These are phyloP conservation scores for Heteractis magnifica DNA, from an alignment of 92 coral and sea anemone genomes.

Conservation along the genomic window DNA sequence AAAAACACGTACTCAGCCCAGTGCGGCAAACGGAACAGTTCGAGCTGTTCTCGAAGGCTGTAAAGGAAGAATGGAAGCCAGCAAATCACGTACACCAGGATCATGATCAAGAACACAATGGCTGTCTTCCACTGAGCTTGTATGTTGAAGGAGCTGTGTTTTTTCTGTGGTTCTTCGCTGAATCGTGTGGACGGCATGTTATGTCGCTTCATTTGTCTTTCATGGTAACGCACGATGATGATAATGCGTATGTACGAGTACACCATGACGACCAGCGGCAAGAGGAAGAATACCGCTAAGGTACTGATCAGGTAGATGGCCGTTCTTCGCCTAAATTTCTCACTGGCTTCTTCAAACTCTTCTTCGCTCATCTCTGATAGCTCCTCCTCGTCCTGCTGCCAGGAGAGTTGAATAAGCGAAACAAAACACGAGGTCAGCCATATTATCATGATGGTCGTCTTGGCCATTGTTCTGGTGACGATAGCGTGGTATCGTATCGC, in stretches of 20 bases:
- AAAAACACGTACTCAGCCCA: slow-evolving; percentile 64
- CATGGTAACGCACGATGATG: slow-evolving; percentile 42
- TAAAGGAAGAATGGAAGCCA: slow-evolving; percentile 69
- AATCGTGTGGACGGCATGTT: slow-evolving; percentile 30
- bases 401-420: slow-evolving; percentile 55
- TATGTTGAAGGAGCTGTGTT: slow-evolving; percentile 19
- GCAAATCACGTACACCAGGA: slow-evolving; percentile 49
- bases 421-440: slow-evolving; percentile 42
- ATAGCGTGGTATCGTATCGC: slow-evolving; percentile 59
- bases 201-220: slow-evolving; percentile 32
- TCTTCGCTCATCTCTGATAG: slow-evolving; percentile 30
- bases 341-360: slow-evolving; percentile 14
- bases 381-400: slow-evolving; percentile 26
- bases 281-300: slow-evolving; percentile 25
- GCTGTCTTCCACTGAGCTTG: slow-evolving; percentile 67
- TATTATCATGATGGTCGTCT: slow-evolving; percentile 17
- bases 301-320: slow-evolving; percentile 24
- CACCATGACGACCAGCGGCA: slow-evolving; percentile 37
- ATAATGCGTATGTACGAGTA: slow-evolving; percentile 41
- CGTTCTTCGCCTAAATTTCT: not conserved
- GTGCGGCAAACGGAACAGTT: slow-evolving; percentile 22
- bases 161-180: not conserved
- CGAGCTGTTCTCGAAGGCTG: slow-evolving; percentile 32
- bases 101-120: slow-evolving; percentile 59
- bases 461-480: slow-evolving; percentile 46